Base-by-base conservation (phyloP, 2,888 invertebrate genomes). In the Acronicta psi region DNA sequence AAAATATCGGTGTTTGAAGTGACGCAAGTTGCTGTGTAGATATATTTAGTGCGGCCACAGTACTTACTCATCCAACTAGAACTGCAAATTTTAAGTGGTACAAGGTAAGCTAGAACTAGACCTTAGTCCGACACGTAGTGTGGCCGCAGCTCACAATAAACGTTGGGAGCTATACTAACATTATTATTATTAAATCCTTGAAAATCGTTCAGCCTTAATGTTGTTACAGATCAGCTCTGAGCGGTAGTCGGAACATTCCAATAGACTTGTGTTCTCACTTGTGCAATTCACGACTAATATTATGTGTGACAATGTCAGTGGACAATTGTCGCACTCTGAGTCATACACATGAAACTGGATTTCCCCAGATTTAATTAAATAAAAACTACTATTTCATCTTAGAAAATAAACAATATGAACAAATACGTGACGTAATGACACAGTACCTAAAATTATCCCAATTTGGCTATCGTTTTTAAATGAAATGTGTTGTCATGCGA, bases 161-260 rank as follows among this genome's bases (percentile, higher is more conserved):
- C 23, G 18, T 43, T 44, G 23, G 44, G 68, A 49, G 29, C 68
- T 42, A 52, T 59, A 18, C 61, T 16, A 50, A 66, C 37, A 44
- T n/a, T 47, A 49, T 20, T 34, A 31, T 49, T 67, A 41, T 67
- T 37, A 10, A 17, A 49, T 25, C 18, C 34, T 74, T 54, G 54
- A 50, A 52, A 62, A 55, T 68, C 7, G 44, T 60, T 78, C 77
- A 76, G 79, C 67, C 77, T 76, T 65, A 55, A 53, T 57, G n/a
- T 68, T 57, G 45, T 50, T 37, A 56, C 47, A 59, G 41, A 31
- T 51, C 45, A 51, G 56, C 53, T 42, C 34, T 18, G 34, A 40
- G 52, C 47, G 23, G 38, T 44, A n/a, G n/a, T n/a, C n/a, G n/a
- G n/a, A n/a, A 40, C 17, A 18, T 16, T 34, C 4, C n/a, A n/a